Base-by-base conservation (phyloP, 1,140 invertebrate species). In the Drosophila oshimai region DNA sequence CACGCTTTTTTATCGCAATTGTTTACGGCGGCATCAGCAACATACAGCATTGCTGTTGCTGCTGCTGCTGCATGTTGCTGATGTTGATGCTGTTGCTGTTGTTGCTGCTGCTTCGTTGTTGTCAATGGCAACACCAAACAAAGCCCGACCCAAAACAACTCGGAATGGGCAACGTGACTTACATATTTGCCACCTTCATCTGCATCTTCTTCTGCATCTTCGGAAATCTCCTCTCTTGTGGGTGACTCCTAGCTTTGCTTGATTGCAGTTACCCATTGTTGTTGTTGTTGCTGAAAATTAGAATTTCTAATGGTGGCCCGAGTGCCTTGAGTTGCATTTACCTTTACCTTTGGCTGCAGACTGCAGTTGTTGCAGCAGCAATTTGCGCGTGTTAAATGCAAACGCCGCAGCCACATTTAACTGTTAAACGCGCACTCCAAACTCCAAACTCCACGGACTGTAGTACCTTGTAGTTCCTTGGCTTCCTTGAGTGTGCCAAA, bases 1-100 rank as follows among this genome's bases (percentile, higher is more conserved):
- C 81, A 87, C 81, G 81, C 73, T 87, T 77, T 81, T 86, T 87
- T 87, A 87, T 87, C 83, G 81, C 81, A 87, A 87, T 87, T 87
- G 76, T 87, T 87, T 87, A 87, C 79, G 81, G 76, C 81, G 81
- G 81, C 81, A 87, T 87, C 81, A 77, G 76, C 81, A 78, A 70
- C 78, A 80, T 58, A 80, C 68, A 71, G 44, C 68, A 72, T 34
- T 64, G 47, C 39, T 39, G 17, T 26, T 53, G 65, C 20, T 51
- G 46, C 31, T 58, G 69, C 36, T 42, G 33, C 34, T 54, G 61
- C 50, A 49, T 55, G 49, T 10, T 39, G 36, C 34, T 17, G 36
- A 4, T 39, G 31, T 6, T 36, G 13, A 6, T 37, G 15, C 54
- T 57, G 49, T 39, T 58, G 26, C 46, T 55, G 37, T 33, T 41